These are phyloP conservation scores for Verasper variegatus DNA, from an alignment of 2,113 vertebrate species.

Conservation along the genomic window DNA sequence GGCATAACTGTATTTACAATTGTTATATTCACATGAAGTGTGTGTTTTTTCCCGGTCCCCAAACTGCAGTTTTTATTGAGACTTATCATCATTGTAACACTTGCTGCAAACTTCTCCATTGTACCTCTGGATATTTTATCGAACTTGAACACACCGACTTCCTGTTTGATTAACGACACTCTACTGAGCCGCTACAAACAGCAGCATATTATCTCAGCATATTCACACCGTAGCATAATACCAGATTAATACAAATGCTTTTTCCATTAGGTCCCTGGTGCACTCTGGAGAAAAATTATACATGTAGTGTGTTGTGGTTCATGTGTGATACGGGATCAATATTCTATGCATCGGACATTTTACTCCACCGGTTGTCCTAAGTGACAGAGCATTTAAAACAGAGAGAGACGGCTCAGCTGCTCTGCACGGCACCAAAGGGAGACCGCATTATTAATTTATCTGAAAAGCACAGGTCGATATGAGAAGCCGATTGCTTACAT, in stretches of 20 bases:
- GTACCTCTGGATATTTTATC: slow-evolving; percentile 2
- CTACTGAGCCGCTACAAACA: slow-evolving; percentile 14
- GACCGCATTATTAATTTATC: slow-evolving; percentile 77
- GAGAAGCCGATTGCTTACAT: slow-evolving; percentile 58
- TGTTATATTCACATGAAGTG: not conserved
- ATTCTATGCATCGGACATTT: slow-evolving; percentile 72
- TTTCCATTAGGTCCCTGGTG: slow-evolving; percentile 54
- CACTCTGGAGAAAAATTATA: slow-evolving; percentile 58
- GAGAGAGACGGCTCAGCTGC: slow-evolving; percentile 61
- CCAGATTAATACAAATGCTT: slow-evolving; percentile 60
- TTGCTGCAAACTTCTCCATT: not conserved
- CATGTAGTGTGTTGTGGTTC: slow-evolving; percentile 59
- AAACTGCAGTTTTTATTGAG: not conserved
- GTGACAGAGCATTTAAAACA: slow-evolving; percentile 77
- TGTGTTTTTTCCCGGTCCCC: not conserved
- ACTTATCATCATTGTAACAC: not conserved
- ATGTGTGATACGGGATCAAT: slow-evolving; percentile 72
- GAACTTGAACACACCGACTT: slow-evolving; percentile 38
- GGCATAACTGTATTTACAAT: slow-evolving; percentile 18
- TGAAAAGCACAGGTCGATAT: slow-evolving; percentile 75
- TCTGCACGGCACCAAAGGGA: slow-evolving; percentile 61
- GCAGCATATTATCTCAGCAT: slow-evolving; percentile 34
- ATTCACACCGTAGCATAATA: slow-evolving; percentile 41
- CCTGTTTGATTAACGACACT: slow-evolving; percentile 37
- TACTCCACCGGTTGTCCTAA: slow-evolving; percentile 74